Base-by-base conservation (phyloP, 2,113 vertebrate genomes). In the Pomatorhinus ruficollis region DNA sequence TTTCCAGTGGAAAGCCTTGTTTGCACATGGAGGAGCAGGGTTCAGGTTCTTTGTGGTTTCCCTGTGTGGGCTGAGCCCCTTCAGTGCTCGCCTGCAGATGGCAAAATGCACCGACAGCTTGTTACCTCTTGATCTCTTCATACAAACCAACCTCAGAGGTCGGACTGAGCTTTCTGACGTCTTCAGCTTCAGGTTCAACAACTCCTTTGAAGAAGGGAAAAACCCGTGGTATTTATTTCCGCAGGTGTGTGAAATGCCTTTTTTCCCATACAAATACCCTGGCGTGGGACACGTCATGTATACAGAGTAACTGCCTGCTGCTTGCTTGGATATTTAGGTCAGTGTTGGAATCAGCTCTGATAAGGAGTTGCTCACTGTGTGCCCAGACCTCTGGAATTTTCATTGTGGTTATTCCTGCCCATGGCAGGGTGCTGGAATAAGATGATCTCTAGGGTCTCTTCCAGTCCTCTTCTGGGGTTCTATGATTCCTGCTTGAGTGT, bases 211-310 rank as follows among this genome's bases (percentile, higher is more conserved):
- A 70, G 6, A 5, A 21, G 52, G n/a, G 27, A 33, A 28, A 33
- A 83, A 74, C 17, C 3, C 28, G 37, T 9, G 2, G 0, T 49
- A 2, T 81, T 96, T 83, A 76, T 83, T 78, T 80, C 50, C 1
- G 2, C 40, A 56, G 68, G 27, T 63, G 35, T 59, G 86, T 88
- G 76, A 75, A 61, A 21, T 18, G 44, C 35, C 20, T 69, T 40
- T 37, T 49, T 21, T 37, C 71, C 53, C 57, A 76, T 86, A 39
- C n/a, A 71, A 66, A 39, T 15, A 11, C 69, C 24, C 37, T 40
- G 20, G 12, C 1, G n/a, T 28, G 21, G 56, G 66, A 44, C 3
- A 0, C 1, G 4, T 45, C 1, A 0, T 17, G 57, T 33, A 56
- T 61, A 30, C 33, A 8, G 56, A 89, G 7, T 49, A 50, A 2